Conservation (phyloP, 2,797 vertebrate genomes). For the Melanotaenia trifasciata region DNA sequence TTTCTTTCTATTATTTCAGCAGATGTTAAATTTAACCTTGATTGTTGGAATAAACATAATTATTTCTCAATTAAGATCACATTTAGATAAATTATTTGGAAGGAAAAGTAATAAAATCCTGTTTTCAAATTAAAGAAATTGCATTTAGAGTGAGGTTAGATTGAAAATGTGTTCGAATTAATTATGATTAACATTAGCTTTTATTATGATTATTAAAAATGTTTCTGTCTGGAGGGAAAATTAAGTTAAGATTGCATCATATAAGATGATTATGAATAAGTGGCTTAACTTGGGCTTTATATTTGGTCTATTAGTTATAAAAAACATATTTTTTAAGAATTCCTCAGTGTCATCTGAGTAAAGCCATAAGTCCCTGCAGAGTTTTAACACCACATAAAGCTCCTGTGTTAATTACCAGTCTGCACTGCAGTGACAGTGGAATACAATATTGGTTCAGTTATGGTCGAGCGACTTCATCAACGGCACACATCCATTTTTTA, state of each 20-base stretch:
- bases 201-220: not conserved
- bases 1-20: not conserved
- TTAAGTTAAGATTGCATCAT: not conserved
- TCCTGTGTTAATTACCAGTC: slow-evolving; percentile 51
- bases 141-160: not conserved
- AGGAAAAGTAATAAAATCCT: not conserved
- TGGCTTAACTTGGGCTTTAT: slow-evolving; percentile 1
- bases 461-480: slow-evolving; percentile 51
- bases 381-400: slow-evolving; percentile 35
- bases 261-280: not conserved
- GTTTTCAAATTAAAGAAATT: not conserved
- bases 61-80: not conserved
- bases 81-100: not conserved
- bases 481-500: slow-evolving; percentile 50
- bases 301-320: slow-evolving; percentile 14
- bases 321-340: slow-evolving; percentile 8
- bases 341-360: slow-evolving; percentile 9
- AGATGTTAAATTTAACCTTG: not conserved
- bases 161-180: not conserved
- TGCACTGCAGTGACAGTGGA: slow-evolving; percentile 31
- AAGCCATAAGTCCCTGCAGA: slow-evolving; percentile 36
- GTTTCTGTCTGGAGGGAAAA: not conserved
- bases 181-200: not conserved
- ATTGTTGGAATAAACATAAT: not conserved
- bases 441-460: slow-evolving; percentile 37